Evolutionary conservation across 2,113 vertebrate genomes (phyloP).

Genomic region (Vidua chalybeata): DNA sequence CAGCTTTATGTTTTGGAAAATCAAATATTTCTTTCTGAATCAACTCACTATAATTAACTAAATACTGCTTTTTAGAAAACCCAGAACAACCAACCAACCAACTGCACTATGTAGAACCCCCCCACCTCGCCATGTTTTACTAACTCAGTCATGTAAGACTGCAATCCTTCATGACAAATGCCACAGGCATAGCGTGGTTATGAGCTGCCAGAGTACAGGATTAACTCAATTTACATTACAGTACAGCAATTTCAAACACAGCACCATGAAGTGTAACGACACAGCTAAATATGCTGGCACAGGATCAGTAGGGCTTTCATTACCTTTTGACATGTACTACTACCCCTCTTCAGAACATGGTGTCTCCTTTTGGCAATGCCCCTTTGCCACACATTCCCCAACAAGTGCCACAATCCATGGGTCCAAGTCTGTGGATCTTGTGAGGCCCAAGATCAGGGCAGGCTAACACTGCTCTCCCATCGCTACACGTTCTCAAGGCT

Average conservation of each 20-base stretch:
- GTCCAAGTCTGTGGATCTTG: neutral
- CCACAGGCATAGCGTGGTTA: neutral
- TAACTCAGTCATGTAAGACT: neutral
- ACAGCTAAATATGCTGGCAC: neutral
- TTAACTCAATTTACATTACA: neutral
- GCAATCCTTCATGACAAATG: neutral
- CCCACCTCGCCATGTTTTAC: neutral
- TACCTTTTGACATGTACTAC: neutral
- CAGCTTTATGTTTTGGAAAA: neutral
- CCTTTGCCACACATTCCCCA: neutral
- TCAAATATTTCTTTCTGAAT: neutral
- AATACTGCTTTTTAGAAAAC: neutral
- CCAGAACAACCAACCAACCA: neutral
- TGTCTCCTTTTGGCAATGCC: neutral
- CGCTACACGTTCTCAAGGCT: neutral
- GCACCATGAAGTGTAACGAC: neutral
- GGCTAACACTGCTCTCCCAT: neutral
- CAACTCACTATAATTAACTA: neutral
- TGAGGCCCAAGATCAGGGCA: neutral
- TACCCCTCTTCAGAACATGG: neutral
- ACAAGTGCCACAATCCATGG: neutral
- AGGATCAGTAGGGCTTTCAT: neutral
- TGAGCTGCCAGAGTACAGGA: neutral
- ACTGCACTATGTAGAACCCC: neutral
- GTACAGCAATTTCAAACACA: neutral